phyloP scores from a whole-genome alignment of 2,797 vertebrate species.

The Eospalax fontanierii region DNA sequence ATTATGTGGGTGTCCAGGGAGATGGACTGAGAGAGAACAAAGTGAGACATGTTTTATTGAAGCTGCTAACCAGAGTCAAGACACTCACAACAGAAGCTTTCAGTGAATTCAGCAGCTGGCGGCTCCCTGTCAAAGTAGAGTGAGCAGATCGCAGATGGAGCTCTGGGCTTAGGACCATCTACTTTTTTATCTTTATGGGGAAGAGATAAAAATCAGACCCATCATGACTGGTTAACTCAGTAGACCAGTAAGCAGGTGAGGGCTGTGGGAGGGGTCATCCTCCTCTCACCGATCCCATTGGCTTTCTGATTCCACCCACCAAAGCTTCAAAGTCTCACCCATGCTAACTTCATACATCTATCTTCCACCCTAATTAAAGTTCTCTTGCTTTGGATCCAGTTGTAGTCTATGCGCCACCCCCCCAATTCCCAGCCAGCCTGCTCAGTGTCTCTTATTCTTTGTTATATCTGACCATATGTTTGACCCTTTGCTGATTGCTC shows the following conservation, averaged over 20 bases:
- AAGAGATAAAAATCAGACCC: slow-evolving; percentile 22
- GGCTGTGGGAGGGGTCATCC: neutral
- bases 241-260: neutral
- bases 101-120: slow-evolving; percentile 22
- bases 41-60: slow-evolving; percentile 79
- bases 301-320: neutral
- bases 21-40: slow-evolving; percentile 73
- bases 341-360: neutral
- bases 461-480: neutral
- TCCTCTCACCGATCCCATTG: neutral
- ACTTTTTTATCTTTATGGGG: slow-evolving; percentile 5
- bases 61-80: slow-evolving; percentile 57
- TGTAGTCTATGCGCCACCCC: no score
- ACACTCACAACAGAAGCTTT: slow-evolving; percentile 30
- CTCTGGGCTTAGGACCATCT: neutral
- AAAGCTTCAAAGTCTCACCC: neutral
- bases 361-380: neutral
- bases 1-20: slow-evolving; percentile 73
- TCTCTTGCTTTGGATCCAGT: neutral
- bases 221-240: neutral
- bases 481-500: slow-evolving; percentile 6
- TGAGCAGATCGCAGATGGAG: neutral
- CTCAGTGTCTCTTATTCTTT: neutral
- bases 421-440: neutral
- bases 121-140: slow-evolving; percentile 37